These are phyloP conservation scores for Ephialtes manifestator DNA, from an alignment of 2,888 invertebrate species.

Conservation along the genomic window DNA sequence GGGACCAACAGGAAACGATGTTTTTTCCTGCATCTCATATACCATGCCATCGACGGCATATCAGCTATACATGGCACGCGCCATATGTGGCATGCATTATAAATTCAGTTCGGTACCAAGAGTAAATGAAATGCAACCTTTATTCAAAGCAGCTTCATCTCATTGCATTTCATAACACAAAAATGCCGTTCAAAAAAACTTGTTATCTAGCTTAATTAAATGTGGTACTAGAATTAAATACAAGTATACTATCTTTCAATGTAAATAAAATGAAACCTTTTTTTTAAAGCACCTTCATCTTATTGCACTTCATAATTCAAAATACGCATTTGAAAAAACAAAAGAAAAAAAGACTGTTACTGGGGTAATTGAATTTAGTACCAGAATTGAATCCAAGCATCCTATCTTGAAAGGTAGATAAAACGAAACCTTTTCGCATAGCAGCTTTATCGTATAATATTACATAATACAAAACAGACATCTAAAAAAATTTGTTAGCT, in stretches of 20 bases:
- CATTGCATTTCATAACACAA: neutral
- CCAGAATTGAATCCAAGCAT: too few species aligned
- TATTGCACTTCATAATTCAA: neutral
- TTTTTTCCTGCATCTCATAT: constrained; percentile 9
- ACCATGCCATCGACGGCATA: neutral
- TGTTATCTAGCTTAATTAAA: neutral
- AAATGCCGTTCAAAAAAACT: neutral
- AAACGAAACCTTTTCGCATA: too few species aligned
- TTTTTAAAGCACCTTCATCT: neutral
- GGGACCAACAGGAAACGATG: constrained; percentile 30
- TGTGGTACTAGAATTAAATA: neutral
- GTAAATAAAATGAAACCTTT: neutral
- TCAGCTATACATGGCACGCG: neutral
- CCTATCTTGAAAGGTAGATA: too few species aligned
- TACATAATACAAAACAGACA: neutral
- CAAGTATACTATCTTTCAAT: too few species aligned
- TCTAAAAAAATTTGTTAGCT: neutral
- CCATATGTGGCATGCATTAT: constrained; percentile 5
- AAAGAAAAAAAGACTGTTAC: neutral
- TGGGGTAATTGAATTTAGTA: neutral
- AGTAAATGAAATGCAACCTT: neutral
- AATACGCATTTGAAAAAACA: neutral
- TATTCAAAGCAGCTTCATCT: neutral
- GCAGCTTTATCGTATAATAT: neutral
- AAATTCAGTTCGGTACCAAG: neutral